phyloP scores from a whole-genome alignment of 1,140 invertebrate genomes.

The Pseudomyrmex dendroicus region DNA sequence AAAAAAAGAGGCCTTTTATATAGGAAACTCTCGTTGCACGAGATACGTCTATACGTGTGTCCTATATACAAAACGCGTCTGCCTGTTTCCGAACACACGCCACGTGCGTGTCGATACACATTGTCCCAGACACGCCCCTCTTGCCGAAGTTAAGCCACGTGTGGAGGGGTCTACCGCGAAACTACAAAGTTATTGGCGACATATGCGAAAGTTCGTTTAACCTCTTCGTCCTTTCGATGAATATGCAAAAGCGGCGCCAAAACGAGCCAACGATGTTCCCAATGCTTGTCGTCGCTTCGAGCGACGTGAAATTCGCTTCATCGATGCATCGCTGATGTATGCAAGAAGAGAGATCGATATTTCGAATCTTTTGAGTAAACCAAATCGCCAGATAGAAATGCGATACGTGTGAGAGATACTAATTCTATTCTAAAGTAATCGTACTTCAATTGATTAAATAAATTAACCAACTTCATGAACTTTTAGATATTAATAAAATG shows the following conservation, averaged over 20 bases:
- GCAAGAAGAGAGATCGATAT: slow-evolving; percentile 31
- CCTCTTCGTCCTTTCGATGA: slow-evolving; percentile 70
- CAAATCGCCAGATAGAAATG: slow-evolving; percentile 13
- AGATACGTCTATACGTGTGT: background rate
- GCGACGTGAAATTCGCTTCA: slow-evolving; percentile 74
- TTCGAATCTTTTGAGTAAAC: slow-evolving; percentile 24
- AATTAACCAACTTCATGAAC: no score
- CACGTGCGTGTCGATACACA: slow-evolving; percentile 42
- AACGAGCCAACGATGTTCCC: slow-evolving; percentile 79
- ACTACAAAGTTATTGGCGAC: slow-evolving; percentile 73
- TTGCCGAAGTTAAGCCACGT: slow-evolving; percentile 49
- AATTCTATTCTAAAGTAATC: background rate
- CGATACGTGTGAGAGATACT: slow-evolving; percentile 11
- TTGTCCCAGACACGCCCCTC: slow-evolving; percentile 36
- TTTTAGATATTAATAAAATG: no score
- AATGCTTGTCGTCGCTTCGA: slow-evolving; percentile 58
- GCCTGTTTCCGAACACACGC: slow-evolving; percentile 30
- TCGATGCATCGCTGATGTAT: slow-evolving; percentile 62
- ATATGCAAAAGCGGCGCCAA: slow-evolving; percentile 77
- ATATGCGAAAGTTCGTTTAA: slow-evolving; percentile 73
- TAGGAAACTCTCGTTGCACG: slow-evolving; percentile 10
- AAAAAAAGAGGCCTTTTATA: background rate
- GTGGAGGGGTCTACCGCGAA: slow-evolving; percentile 55
- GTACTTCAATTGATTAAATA: background rate
- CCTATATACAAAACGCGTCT: slow-evolving; percentile 1